Base-by-base conservation (phyloP, 2,113 vertebrate species). In the Zosterops borbonicus region DNA sequence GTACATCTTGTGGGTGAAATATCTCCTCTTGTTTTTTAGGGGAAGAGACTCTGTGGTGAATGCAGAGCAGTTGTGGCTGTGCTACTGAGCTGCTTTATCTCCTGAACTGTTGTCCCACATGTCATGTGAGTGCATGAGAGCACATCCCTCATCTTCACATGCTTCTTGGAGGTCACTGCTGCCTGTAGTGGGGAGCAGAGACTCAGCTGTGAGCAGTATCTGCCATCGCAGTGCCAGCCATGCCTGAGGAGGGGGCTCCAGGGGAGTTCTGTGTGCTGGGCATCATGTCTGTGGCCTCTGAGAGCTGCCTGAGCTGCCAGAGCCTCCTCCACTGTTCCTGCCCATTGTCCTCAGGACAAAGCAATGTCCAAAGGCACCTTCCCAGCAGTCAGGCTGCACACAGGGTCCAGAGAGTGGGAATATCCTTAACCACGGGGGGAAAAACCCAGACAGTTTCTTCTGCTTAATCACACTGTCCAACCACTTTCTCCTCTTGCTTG, bases 1-100 rank as follows among this genome's bases (percentile, higher is more conserved):
- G 99, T 98, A 84, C 41, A 17, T 85, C 33, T 55, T 31, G 6
- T 39, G 85, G 82, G 49, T 74, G 39, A 58, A 83, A 46, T 44
- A 37, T 46, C 27, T 79, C 56, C 53, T 88, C 16, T n/a, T 7
- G 5, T 44, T 63, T 50, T 70, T 46, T 7, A 29, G 22, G 39
- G 35, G 35, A 6, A n/a, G 18, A 37, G 29, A 28, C 19, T 20
- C 2, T 47, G 17, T 50, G 39, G 55, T 44, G 55, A 53, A 80
- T 22, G 55, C 44, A 64, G 44, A 64, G 17, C 49, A 41, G 41
- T 42, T 49, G 79, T 83, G 74, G 63, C 62, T 50, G 50, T 44
- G 67, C 50, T 62, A 2, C 53, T 47, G 83, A 29, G 69, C 73
- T 80, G 63, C 18, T 29, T 90, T 41, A 8, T 47, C 44, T 90